These are phyloP conservation scores for Leucozona laternaria DNA, from an alignment of 2,888 invertebrate species.

Conservation along the genomic window DNA sequence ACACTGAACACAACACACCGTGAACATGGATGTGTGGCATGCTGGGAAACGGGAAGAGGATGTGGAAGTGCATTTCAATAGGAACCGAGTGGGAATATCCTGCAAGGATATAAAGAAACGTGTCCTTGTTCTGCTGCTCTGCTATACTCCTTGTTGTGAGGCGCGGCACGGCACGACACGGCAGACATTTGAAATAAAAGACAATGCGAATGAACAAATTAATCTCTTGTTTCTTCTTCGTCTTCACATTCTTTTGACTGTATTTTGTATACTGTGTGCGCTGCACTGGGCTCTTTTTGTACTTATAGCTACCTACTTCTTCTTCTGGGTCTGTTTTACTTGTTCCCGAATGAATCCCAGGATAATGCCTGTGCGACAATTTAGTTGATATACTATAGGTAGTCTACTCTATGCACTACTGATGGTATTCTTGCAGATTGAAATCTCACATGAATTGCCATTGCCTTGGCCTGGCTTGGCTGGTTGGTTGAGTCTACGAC, in stretches of 20 bases:
- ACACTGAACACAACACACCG: slow-evolving; percentile 42
- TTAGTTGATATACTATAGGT: slow-evolving; percentile 43
- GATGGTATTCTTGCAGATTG: slow-evolving; percentile 56
- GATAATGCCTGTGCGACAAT: slow-evolving; percentile 74
- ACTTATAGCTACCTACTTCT: slow-evolving; percentile 9
- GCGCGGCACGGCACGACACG: background rate
- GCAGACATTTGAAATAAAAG: slow-evolving; percentile 57
- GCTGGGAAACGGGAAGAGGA: too few relatives aligned
- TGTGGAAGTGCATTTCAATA: slow-evolving; percentile 65
- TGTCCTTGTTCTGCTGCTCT: slow-evolving; percentile 44
- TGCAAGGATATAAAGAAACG: slow-evolving; percentile 69
- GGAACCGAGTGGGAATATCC: slow-evolving; percentile 74
- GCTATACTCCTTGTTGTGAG: slow-evolving; percentile 18
- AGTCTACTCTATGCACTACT: slow-evolving; percentile 1
- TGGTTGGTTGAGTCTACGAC: slow-evolving; percentile 40
- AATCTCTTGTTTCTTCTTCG: slow-evolving; percentile 56
- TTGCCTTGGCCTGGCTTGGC: slow-evolving; percentile 28
- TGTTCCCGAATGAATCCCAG: slow-evolving; percentile 64
- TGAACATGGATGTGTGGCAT: slow-evolving; percentile 13
- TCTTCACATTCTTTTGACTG: slow-evolving; percentile 17
- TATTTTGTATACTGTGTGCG: background rate
- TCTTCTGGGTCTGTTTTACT: slow-evolving; percentile 40
- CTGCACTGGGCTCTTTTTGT: background rate
- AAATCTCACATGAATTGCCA: slow-evolving; percentile 69
- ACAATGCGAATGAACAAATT: slow-evolving; percentile 71